phyloP scores from a whole-genome alignment of 2,888 invertebrate genomes.

The Cheilosia soror region DNA sequence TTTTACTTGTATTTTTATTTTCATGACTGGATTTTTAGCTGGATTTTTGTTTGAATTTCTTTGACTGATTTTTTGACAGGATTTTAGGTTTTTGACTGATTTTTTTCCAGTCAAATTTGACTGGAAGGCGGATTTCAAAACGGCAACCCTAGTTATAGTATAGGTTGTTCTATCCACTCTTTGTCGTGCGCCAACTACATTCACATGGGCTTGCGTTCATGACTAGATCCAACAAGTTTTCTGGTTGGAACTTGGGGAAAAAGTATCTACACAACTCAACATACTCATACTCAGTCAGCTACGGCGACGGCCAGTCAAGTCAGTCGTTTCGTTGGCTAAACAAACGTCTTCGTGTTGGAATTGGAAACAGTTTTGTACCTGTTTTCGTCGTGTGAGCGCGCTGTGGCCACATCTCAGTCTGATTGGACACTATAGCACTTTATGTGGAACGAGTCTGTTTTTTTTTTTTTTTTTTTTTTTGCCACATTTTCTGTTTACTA shows the following conservation, averaged over 20 bases:
- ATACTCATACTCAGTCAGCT: constrained; percentile 52
- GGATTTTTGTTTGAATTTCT: too few relatives aligned
- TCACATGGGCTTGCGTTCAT: constrained; percentile 54
- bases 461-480: constrained; percentile 18
- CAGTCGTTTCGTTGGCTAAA: constrained; percentile 72
- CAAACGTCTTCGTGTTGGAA: constrained; percentile 68
- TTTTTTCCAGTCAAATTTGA: too few relatives aligned
- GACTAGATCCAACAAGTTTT: constrained; percentile 64
- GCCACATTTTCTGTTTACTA: constrained; percentile 62
- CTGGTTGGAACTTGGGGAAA: constrained; percentile 31
- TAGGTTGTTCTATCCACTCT: constrained; percentile 18
- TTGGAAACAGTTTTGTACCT: constrained; percentile 57
- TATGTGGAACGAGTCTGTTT: constrained; percentile 46
- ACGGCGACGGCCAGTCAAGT: constrained; percentile 12
- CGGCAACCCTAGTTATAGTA: too few relatives aligned
- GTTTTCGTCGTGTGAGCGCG: constrained; percentile 51
- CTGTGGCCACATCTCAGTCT: constrained; percentile 65
- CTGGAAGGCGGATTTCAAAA: too few relatives aligned
- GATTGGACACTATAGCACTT: constrained; percentile 57
- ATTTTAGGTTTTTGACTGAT: too few relatives aligned
- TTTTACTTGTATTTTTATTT: too few relatives aligned
- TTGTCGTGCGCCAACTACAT: constrained; percentile 38
- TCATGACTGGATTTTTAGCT: too few relatives aligned
- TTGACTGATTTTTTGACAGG: too few relatives aligned
- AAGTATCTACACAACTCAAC: constrained; percentile 57